A percentile compares a stretch with the other conserved stretches of the same genome.
These are phyloP conservation scores for Harpegnathos saltator DNA, from an alignment of 1,140 invertebrate genomes.

Conservation along the genomic window DNA sequence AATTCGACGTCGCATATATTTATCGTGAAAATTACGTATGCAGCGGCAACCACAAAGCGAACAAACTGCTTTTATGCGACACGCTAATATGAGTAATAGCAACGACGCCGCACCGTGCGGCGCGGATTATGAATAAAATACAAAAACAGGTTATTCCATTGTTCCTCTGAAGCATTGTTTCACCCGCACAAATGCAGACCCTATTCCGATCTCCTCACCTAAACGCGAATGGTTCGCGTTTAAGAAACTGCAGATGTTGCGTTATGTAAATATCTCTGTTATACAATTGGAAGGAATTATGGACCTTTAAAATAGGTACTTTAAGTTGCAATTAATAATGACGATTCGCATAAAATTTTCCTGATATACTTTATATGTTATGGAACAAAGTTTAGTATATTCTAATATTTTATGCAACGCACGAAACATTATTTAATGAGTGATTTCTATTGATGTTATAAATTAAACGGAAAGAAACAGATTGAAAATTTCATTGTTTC, in stretches of 20 bases:
- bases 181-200: slow-evolving; percentile 3
- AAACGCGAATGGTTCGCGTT: slow-evolving; percentile 18
- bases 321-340: too few relatives aligned
- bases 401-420: neutral
- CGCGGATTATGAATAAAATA: slow-evolving; percentile 18
- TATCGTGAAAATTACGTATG: slow-evolving; percentile 32
- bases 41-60: neutral
- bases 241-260: neutral
- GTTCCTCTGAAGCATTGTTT: slow-evolving; percentile 30
- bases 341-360: too few relatives aligned
- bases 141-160: slow-evolving; percentile 28
- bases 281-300: slow-evolving; percentile 1
- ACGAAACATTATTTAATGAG: neutral
- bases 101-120: neutral
- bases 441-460: neutral
- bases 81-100: slow-evolving; percentile 30
- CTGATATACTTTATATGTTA: too few relatives aligned
- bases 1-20: slow-evolving; percentile 33
- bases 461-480: neutral
- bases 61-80: slow-evolving; percentile 28
- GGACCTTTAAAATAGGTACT: neutral
- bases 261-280: neutral
- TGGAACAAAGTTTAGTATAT: too few relatives aligned
- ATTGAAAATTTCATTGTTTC: neutral
- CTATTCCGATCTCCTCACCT: slow-evolving; percentile 21